A percentile compares a stretch with the other conserved stretches of the same genome.
phyloP scores from a whole-genome alignment of 2,797 vertebrate genomes.

The Pteronotus mesoamericanus region DNA sequence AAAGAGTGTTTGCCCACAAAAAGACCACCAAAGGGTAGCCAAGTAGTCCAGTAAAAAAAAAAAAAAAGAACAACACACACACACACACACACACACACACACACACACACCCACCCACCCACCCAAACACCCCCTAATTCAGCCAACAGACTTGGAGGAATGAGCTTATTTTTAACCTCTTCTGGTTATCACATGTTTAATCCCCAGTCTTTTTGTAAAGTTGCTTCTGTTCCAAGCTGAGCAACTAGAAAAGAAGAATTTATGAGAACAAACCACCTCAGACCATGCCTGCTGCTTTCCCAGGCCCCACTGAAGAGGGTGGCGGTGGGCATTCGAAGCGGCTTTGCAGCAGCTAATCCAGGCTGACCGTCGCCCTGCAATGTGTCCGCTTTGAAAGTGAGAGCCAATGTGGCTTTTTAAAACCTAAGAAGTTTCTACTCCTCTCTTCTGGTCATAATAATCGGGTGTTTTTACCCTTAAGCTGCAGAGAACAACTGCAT shows the following conservation, averaged over 20 bases:
- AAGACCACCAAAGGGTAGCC: not conserved
- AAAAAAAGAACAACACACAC: no score
- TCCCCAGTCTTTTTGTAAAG: not conserved
- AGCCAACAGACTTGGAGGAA: not conserved
- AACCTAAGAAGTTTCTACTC: not conserved
- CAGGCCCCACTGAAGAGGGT: not conserved
- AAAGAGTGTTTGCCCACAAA: not conserved
- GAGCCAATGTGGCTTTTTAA: not conserved
- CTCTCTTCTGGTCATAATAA: conserved; percentile 17
- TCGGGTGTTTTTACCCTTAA: not conserved
- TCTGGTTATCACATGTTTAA: not conserved
- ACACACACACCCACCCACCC: no score
- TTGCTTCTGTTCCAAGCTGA: not conserved
- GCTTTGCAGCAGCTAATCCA: not conserved
- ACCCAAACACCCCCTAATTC: not conserved
- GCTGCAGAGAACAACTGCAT: not conserved
- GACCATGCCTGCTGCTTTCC: not conserved
- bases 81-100: no score
- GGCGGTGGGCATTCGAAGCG: not conserved
- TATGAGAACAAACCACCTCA: not conserved
- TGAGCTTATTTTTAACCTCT: not conserved
- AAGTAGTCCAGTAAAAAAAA: not conserved
- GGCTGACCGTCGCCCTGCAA: not conserved
- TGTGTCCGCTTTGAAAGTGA: not conserved
- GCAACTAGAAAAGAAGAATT: not conserved